Percentiles rank a stretch among this genome's conserved stretches.
phyloP scores from a whole-genome alignment of 2,888 invertebrate species.

The Zygothrica quintamaculata region DNA sequence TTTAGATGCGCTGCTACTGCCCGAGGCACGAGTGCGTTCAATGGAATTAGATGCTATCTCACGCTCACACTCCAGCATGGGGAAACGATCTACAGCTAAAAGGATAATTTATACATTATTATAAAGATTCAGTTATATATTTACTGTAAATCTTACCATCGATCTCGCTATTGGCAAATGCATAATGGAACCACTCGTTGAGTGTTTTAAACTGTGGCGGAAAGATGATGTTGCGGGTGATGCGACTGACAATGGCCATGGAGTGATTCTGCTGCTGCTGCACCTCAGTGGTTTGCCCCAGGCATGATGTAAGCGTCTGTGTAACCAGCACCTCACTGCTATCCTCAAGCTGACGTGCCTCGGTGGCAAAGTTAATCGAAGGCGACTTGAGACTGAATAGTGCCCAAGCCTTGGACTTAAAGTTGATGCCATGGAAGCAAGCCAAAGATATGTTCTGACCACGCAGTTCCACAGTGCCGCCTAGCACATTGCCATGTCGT shows the following conservation, averaged over 20 bases:
- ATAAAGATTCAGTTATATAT: neutral
- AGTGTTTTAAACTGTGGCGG: slow-evolving; percentile 97
- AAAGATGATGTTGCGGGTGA: slow-evolving; percentile 95
- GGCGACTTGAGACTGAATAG: slow-evolving; percentile 97
- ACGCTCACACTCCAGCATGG: slow-evolving; percentile 92
- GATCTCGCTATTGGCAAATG: slow-evolving; percentile 96
- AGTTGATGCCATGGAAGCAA: slow-evolving; percentile 98
- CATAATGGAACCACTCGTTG: slow-evolving; percentile 98
- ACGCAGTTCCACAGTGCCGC: slow-evolving; percentile 94
- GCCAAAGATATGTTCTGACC: slow-evolving; percentile 96
- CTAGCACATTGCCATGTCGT: slow-evolving; percentile 90
- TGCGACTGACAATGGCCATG: slow-evolving; percentile 97
- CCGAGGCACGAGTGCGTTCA: slow-evolving; percentile 86
- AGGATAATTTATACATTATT: no score
- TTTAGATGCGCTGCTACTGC: slow-evolving; percentile 86
- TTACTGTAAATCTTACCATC: slow-evolving; percentile 88
- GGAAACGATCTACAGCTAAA: slow-evolving; percentile 96
- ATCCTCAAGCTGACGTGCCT: slow-evolving; percentile 93
- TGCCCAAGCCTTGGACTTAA: slow-evolving; percentile 98
- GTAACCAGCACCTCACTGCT: slow-evolving; percentile 92
- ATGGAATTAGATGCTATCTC: slow-evolving; percentile 87
- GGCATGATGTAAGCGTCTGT: slow-evolving; percentile 94
- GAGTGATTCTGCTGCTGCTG: slow-evolving; percentile 90
- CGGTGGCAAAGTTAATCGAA: slow-evolving; percentile 95
- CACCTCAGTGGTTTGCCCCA: slow-evolving; percentile 90